Percentiles rank a stretch among this genome's conserved stretches.
Conservation (phyloP, 2,797 vertebrate genomes). For the Aselliscus stoliczkanus region DNA sequence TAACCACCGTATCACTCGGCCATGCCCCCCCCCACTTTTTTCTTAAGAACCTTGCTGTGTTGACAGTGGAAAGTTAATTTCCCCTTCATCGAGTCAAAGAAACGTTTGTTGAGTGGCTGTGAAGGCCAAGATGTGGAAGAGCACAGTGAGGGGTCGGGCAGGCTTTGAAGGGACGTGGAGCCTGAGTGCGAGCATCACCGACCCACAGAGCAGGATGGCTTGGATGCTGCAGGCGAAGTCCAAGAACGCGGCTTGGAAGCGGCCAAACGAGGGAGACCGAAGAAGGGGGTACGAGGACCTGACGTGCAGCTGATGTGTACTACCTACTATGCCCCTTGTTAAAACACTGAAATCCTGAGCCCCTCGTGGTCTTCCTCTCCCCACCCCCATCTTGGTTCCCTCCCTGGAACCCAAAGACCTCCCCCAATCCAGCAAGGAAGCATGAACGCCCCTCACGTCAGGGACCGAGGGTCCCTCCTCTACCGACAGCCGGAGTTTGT, state of each 20-base stretch:
- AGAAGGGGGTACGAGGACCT: not conserved
- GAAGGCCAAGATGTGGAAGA: not conserved
- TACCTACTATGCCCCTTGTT: fast-evolving
- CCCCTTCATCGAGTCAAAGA: not conserved
- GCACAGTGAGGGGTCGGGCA: fast-evolving
- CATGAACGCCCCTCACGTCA: not conserved
- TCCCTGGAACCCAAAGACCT: not conserved
- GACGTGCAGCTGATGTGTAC: fast-evolving
- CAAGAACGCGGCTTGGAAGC: not conserved
- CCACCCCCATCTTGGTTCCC: not conserved
- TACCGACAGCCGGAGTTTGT: too few species aligned
- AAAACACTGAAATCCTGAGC: too few species aligned
- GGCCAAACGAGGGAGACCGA: fast-evolving
- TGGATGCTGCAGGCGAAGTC: not conserved
- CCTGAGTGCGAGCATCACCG: fast-evolving
- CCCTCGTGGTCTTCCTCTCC: not conserved
- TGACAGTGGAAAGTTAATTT: not conserved
- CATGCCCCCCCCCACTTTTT: too few species aligned
- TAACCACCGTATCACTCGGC: too few species aligned
- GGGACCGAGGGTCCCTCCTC: not conserved
- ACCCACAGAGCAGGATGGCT: not conserved
- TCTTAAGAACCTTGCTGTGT: not conserved
- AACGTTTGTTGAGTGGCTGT: not conserved
- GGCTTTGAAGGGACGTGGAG: not conserved
- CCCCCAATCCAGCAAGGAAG: not conserved